These are phyloP conservation scores for Lutra lutra DNA, from an alignment of 2,797 vertebrate species.

Conservation along the genomic window DNA sequence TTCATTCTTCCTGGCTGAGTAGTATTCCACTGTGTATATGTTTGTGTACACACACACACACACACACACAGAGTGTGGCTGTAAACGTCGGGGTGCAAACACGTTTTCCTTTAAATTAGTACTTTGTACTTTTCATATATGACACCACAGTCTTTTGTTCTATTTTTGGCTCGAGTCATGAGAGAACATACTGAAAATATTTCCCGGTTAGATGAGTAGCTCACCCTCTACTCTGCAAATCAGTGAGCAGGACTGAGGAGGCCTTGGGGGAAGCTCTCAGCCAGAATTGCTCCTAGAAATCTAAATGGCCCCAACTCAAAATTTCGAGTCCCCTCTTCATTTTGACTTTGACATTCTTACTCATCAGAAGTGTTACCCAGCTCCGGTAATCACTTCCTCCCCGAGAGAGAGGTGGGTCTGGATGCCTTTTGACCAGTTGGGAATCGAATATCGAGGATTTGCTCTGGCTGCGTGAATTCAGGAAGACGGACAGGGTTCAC, in stretches of 20 bases:
- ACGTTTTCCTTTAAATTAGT: background rate
- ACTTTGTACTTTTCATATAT: background rate
- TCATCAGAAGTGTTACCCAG: background rate
- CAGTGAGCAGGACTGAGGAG: background rate
- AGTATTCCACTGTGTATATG: background rate
- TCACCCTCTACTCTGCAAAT: background rate
- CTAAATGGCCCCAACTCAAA: background rate
- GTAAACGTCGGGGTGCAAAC: background rate
- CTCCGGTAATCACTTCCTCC: background rate
- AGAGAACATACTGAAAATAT: background rate
- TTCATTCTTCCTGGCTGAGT: background rate
- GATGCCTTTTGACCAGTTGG: background rate
- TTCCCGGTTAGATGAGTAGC: background rate
- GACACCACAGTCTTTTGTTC: background rate
- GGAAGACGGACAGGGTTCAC: background rate
- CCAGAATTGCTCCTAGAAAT: background rate
- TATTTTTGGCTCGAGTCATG: background rate
- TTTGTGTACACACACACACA: too few relatives aligned
- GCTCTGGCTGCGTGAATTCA: background rate
- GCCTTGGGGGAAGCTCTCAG: background rate
- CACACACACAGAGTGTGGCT: background rate
- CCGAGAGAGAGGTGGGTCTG: background rate
- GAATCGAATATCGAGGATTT: background rate
- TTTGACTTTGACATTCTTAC: conserved; percentile 11
- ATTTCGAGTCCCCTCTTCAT: background rate